Base-by-base conservation (phyloP, 2,797 vertebrate species). In the Chromobotia macracanthus region DNA sequence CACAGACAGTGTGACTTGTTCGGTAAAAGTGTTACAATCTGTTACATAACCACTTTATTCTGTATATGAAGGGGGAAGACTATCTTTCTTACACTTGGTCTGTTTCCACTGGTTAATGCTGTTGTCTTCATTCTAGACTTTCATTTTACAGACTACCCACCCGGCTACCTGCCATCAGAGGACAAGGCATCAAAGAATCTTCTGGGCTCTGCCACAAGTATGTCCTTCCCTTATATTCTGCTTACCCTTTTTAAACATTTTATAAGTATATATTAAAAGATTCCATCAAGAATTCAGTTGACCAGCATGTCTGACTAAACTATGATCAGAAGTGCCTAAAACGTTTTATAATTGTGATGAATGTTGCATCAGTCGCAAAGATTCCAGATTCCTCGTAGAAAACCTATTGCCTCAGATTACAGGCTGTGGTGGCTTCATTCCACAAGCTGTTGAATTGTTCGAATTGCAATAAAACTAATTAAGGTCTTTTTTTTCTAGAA, bases 161-260 rank as follows among this genome's bases (percentile, higher is more conserved):
- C 96, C 66, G 96, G 97, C 83, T 97, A 96, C 87, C 94, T 92
- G 86, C 95, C 94, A 0, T 92, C 93, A 48, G 97, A 99, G 85
- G 97, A 98, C 89, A 97, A 97, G 85, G 90, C 94, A 70, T 95
- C 97, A 35, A 99, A 99, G 91, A 98, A 99, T 90, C 92, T 99
- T 70, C 93, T 99, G 82, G 97, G 97, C 74, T 98, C 97, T 84
- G 98, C 98, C 78, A 99, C 96, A 85, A 98, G 98, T 99, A 90
- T 83, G 97, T 96, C 82, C 69, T 48, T 67, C 72, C 31, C 83
- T 28, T 74, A 48, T 53, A 31, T 53, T 16, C 44, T 21, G 6
- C 21, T 51, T n/a, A 21, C 3, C 4, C 28, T 35, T 55, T 63
- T 23, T 9, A 61, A 2, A 1, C 46, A 5, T 70, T 53, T 67